Evolutionary conservation across 2,797 vertebrate species (phyloP), one percentile per base, ranked within the genome.

Genomic region (Brotula barbata): DNA sequence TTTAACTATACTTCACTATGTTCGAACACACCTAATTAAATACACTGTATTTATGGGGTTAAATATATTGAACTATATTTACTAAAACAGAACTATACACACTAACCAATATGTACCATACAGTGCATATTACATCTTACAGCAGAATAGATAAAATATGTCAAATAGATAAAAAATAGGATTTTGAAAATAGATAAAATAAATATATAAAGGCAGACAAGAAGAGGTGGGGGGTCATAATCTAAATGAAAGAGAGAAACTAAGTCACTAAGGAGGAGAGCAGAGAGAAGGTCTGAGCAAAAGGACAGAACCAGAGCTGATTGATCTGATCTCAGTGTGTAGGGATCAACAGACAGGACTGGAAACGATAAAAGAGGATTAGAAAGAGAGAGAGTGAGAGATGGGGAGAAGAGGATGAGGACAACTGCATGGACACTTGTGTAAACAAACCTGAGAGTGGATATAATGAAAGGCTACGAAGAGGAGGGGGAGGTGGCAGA

Each of bases 401-500:
- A 61, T 33, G 34, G 67, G 71, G 63, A 72, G 53, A 39, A 49
- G 66, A 71, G 58, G 53, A 64, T 59, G 45, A 62, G 55, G 42
- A 64, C 37, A 59, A 64, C 62, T 50, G 57, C 60, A 62, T 1
- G 28, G 72, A 79, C 64, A 74, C 69, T 76, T 69, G 66, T 43
- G 72, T 80, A 84, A 84, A 82, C 76, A 81, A 83, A 83, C 60
- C 75, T 65, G 58, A 74, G 73, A 81, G 69, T 77, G 74, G 58
- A 76, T 83, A 74, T 84, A 83, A 84, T 77, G 75, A 87, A 84
- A 85, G 75, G 80, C 83, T 74, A 77, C 79, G 58, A 73, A 71
- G 66, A 60, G 25, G 71, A 64, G 64, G 23, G 40, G 55, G 68
- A 59, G 55, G 68, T 43, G 67, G 73, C 7, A 47, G 67, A 63